Percentiles rank a stretch among this genome's conserved stretches.
Evolutionary conservation across 2,888 invertebrate species (phyloP).

Genomic region (Drosophila flavopinicola): DNA sequence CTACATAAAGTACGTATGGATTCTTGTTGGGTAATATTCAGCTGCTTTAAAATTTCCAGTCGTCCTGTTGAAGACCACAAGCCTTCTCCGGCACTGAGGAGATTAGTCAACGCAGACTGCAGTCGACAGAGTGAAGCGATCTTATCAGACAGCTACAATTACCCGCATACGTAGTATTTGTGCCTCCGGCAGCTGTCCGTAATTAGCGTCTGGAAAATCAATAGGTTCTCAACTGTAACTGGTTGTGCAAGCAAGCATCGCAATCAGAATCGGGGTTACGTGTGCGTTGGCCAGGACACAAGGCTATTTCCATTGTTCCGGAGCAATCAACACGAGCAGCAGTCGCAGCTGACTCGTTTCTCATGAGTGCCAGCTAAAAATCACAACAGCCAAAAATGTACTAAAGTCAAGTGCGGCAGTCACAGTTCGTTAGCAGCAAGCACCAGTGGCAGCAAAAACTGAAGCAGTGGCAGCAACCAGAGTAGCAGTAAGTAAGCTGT

Average conservation of each 20-base stretch:
- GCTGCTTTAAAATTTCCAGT: not conserved
- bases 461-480: slow-evolving; percentile 8
- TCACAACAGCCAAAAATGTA: slow-evolving; percentile 35
- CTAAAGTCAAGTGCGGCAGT: slow-evolving; percentile 72
- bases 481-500: slow-evolving; percentile 18
- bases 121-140: slow-evolving; percentile 12
- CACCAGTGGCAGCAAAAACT: slow-evolving; percentile 13
- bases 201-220: slow-evolving; percentile 71
- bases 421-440: slow-evolving; percentile 58
- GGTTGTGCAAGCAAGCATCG: slow-evolving; percentile 37
- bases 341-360: slow-evolving; percentile 64
- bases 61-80: not conserved
- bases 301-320: slow-evolving; percentile 52
- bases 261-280: slow-evolving; percentile 46
- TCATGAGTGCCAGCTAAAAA: slow-evolving; percentile 44
- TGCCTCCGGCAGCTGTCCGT: slow-evolving; percentile 12
- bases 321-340: slow-evolving; percentile 56
- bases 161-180: too few relatives aligned
- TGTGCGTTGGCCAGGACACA: slow-evolving; percentile 36
- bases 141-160: slow-evolving; percentile 54
- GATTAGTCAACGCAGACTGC: slow-evolving; percentile 13
- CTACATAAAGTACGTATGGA: too few relatives aligned
- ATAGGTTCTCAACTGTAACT: slow-evolving; percentile 45
- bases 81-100: not conserved
- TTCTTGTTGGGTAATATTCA: not conserved